Evolutionary conservation across 1,140 invertebrate species (phyloP).

Genomic region (Camponotus vicinus): DNA sequence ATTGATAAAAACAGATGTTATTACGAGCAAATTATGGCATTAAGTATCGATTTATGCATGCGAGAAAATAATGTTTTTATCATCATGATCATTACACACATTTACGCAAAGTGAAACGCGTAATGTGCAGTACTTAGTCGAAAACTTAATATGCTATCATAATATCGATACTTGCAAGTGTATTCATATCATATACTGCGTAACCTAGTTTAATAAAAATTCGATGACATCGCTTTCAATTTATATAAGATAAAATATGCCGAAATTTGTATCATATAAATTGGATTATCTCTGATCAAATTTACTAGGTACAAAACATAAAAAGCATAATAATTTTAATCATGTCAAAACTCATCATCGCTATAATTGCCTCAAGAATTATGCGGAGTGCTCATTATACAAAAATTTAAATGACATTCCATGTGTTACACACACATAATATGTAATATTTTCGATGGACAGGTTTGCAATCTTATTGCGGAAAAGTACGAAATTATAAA

Average conservation of each 20-base stretch:
- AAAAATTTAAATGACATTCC: not conserved
- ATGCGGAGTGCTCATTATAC: not conserved
- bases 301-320: not conserved
- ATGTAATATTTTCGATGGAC: not conserved
- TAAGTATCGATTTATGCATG: conserved; percentile 7
- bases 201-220: conserved; percentile 52
- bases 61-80: conserved; percentile 37
- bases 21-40: conserved; percentile 21
- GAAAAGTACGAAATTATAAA: not conserved
- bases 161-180: conserved; percentile 1
- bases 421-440: not conserved
- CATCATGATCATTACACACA: conserved; percentile 38
- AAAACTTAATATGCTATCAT: conserved; percentile 7
- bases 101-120: conserved; percentile 29
- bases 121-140: not conserved
- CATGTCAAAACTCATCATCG: not conserved
- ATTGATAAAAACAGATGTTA: conserved; percentile 35
- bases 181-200: not conserved
- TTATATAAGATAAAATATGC: not conserved
- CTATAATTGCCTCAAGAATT: not conserved
- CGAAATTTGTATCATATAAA: not conserved
- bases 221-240: conserved; percentile 26
- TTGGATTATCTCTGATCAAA: not conserved
- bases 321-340: conserved; percentile 27
- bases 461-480: conserved; percentile 1